Percentiles rank a stretch among this genome's conserved stretches.
These are phyloP conservation scores for Thryonomys swinderianus DNA, from an alignment of 2,113 vertebrate genomes.

Conservation along the genomic window DNA sequence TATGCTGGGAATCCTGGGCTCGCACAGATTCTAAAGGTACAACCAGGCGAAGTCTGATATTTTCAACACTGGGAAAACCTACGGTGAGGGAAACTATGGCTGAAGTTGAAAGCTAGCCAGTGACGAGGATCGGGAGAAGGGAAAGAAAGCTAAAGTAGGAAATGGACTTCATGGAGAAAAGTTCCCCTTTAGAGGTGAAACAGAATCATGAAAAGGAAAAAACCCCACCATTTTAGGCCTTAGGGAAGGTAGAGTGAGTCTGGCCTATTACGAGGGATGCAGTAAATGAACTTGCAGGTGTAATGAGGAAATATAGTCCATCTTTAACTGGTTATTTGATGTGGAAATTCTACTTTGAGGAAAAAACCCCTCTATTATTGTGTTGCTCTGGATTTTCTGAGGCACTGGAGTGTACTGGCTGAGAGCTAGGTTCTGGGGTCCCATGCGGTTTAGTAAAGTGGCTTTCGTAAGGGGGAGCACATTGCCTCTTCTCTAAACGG, in stretches of 20 bases:
- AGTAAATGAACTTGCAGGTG: background rate
- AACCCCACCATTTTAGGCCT: background rate
- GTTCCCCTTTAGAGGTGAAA: background rate
- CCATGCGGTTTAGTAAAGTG: background rate
- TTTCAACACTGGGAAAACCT: conserved; percentile 63
- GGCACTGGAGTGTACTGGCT: background rate
- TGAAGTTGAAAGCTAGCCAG: background rate
- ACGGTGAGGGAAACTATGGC: background rate
- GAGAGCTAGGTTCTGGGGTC: background rate
- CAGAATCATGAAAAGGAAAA: background rate
- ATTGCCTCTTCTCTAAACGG: background rate
- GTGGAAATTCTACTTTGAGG: conserved; percentile 15
- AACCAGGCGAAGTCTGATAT: background rate
- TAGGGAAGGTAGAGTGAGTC: background rate
- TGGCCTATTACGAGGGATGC: background rate
- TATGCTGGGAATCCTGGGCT: conserved; percentile 3
- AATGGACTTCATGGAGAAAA: background rate
- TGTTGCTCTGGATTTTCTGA: conserved; percentile 17
- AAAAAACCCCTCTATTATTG: background rate
- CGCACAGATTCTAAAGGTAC: conserved; percentile 55
- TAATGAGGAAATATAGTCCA: background rate
- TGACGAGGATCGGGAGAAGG: background rate
- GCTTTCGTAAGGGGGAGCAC: background rate
- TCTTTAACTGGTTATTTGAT: background rate
- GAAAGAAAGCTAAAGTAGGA: background rate